Base-by-base conservation (phyloP, 2,797 vertebrate genomes). In the Enteromius viviparus region DNA sequence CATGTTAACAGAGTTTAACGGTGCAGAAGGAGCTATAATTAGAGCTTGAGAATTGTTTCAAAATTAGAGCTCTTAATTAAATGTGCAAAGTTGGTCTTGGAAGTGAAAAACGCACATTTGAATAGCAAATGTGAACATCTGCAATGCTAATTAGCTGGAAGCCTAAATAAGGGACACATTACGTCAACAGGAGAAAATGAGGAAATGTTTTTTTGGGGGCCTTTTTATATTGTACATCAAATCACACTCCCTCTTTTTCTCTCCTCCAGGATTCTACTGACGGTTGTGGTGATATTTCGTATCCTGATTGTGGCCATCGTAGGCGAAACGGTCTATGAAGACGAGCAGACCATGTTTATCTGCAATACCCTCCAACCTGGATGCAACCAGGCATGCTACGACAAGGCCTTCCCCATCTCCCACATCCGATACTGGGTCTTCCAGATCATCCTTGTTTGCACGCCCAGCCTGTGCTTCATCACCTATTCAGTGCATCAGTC, bases 361-460 rank as follows among this genome's bases (percentile, higher is more conserved):
- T 97, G 97, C 71, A 97, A 97, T 94, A 97, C 97, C 0, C 93
- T 97, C n/a, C 97, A 97, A 90, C 97, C 97, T 0, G 96, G 96
- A 76, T 97, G 96, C 90, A 97, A 97, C 94, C 97, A 97, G 92
- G 97, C 97, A 14, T 97, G 96, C 89, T 97, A 97, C 2, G 96
- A 97, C 92, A 94, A 95, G 11, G 96, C 96, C 87, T 97, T 97
- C 89, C 96, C 96, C 88, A 97, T 97, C 87, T 97, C 96, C 0
- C 96, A 97, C 94, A 97, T 97, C 89, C 95, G 96, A 15, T 97
- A 96, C 93, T 96, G 96, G 96, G 95, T 97, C 64, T 96, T 96
- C 88, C 96, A 96, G 91, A 96, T 96, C 90, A 96, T 96, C 82
- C 91, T 96, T 87, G 95, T 97, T 7, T 97, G 96, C 89, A 96